Percentiles rank a stretch among this genome's conserved stretches.
Evolutionary conservation across 2,113 vertebrate genomes (phyloP).

Genomic region (Bufo gargarizans): DNA sequence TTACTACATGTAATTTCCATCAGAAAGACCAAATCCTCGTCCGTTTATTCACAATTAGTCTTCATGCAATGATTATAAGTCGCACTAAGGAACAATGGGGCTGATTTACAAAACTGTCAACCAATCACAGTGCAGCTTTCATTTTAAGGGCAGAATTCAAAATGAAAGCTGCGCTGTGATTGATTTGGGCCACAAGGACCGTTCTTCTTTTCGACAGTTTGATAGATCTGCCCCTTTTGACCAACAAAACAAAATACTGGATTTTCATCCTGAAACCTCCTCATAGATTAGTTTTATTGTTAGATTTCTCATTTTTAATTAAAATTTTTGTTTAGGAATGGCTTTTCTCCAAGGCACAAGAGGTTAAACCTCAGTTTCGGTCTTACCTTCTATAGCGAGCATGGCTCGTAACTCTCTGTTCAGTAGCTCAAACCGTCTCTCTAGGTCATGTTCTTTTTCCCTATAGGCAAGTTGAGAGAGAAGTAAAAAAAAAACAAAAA

Average conservation of each 20-base stretch:
- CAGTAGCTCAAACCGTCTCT: constrained; percentile 95
- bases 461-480: constrained; percentile 76
- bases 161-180: no score
- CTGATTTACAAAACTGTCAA: no score
- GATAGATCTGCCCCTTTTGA: no score
- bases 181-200: no score
- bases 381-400: constrained; percentile 98
- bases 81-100: no score
- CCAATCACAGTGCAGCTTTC: no score
- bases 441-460: constrained; percentile 99
- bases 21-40: background rate
- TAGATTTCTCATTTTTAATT: background rate
- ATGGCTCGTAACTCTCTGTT: constrained; percentile 96
- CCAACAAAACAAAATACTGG: no score
- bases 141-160: no score
- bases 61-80: background rate
- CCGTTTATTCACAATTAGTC: background rate
- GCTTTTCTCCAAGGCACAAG: background rate
- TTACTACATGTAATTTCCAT: constrained; percentile 4
- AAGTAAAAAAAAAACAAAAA: constrained; percentile 75
- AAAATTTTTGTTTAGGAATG: background rate
- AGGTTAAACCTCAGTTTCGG: background rate
- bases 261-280: background rate
- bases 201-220: no score
- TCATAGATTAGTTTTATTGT: background rate